Evolutionary conservation across 1,140 invertebrate species (phyloP).

Genomic region (Macrobrachium rosenbergii): DNA sequence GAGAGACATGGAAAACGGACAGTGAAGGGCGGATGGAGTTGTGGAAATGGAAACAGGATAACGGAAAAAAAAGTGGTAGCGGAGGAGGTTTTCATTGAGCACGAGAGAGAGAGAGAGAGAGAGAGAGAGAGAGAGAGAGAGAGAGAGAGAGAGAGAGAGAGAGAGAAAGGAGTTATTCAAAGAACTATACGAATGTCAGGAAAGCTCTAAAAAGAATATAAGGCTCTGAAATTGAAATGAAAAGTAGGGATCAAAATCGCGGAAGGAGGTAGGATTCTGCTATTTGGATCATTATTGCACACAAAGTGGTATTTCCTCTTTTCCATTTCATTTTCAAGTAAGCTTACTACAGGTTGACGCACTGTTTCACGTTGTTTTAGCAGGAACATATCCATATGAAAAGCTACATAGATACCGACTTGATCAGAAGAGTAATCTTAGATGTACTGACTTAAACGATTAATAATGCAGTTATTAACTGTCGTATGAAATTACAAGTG

Average conservation of each 20-base stretch:
- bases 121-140: constrained; percentile 1
- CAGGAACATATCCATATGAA: too few species aligned
- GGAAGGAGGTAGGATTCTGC: not conserved
- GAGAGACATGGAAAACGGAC: constrained; percentile 14
- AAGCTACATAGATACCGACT: too few species aligned
- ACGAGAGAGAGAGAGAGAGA: not conserved
- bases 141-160: constrained; percentile 2
- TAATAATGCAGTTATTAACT: too few species aligned
- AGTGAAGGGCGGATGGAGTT: not conserved
- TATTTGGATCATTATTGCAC: too few species aligned
- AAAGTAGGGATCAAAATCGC: not conserved
- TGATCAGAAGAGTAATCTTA: too few species aligned
- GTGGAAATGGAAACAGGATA: not conserved
- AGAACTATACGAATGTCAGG: not conserved
- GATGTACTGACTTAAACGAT: too few species aligned
- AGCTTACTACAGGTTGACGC: too few species aligned
- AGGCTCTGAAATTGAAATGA: too few species aligned
- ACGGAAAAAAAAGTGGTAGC: not conserved
- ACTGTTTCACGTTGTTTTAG: too few species aligned
- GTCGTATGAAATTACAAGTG: too few species aligned
- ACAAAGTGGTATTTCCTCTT: too few species aligned
- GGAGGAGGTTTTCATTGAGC: not conserved
- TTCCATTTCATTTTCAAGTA: too few species aligned
- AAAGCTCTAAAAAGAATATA: not conserved
- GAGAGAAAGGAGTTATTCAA: not conserved